Conservation (phyloP, 1,140 invertebrate species). For the Drusus annulatus region DNA sequence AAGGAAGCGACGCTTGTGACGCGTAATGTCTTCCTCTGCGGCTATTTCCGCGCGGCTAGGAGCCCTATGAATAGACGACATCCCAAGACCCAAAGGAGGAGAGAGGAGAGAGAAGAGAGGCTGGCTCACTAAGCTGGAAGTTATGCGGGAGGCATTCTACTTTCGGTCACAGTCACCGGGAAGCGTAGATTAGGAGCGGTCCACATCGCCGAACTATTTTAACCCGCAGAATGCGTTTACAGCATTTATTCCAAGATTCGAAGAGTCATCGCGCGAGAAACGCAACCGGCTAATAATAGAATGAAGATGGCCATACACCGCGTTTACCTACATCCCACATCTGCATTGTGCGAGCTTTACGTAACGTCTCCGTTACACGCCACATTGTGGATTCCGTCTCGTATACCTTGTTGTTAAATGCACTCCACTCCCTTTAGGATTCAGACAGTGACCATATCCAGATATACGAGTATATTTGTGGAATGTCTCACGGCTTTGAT, state of each 20-base stretch:
- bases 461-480: too few relatives aligned
- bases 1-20: not conserved
- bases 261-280: slow-evolving; percentile 2
- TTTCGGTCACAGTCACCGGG: not conserved
- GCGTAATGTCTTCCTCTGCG: not conserved
- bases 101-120: slow-evolving; percentile 1
- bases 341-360: slow-evolving; percentile 10
- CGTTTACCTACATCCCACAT: not conserved
- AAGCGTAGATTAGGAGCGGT: slow-evolving; percentile 24
- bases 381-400: not conserved
- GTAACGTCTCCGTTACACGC: not conserved
- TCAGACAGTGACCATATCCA: slow-evolving; percentile 8
- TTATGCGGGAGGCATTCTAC: slow-evolving; percentile 40
- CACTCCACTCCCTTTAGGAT: not conserved
- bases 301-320: not conserved
- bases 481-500: slow-evolving; percentile 11
- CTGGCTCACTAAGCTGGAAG: slow-evolving; percentile 35
- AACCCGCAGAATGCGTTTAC: slow-evolving; percentile 18
- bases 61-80: slow-evolving; percentile 13
- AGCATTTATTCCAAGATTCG: not conserved
- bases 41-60: slow-evolving; percentile 23
- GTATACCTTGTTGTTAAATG: slow-evolving; percentile 8
- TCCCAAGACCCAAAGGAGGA: not conserved
- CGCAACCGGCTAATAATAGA: slow-evolving; percentile 23
- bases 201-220: slow-evolving; percentile 16